Percentiles rank a stretch among this genome's conserved stretches.
phyloP scores from a whole-genome alignment of 2,888 invertebrate genomes.

The Tethea ocularis region DNA sequence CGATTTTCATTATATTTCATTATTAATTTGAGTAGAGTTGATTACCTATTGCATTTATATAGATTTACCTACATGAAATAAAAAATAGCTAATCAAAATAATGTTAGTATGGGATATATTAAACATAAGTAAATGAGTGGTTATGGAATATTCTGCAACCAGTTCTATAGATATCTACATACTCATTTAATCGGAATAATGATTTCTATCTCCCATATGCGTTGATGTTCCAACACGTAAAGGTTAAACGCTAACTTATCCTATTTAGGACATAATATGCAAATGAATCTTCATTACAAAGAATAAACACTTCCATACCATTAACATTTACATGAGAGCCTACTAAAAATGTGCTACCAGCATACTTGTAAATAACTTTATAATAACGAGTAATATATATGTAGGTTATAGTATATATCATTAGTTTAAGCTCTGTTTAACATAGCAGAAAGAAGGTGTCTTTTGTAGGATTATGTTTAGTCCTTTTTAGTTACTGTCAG shows the following conservation, averaged over 20 bases:
- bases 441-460: too few species aligned
- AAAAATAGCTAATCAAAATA: too few species aligned
- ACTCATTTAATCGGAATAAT: slow-evolving; percentile 1
- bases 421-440: too few species aligned
- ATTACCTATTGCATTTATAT: too few species aligned
- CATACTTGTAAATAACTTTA: neutral
- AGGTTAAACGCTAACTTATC: slow-evolving; percentile 1
- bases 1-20: too few species aligned
- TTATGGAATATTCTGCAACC: neutral
- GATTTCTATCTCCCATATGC: neutral
- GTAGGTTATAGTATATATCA: too few species aligned
- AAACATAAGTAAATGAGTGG: neutral
- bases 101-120: neutral
- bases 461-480: too few species aligned
- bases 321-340: neutral
- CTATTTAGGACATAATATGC: slow-evolving; percentile 2
- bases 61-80: too few species aligned
- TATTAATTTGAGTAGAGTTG: too few species aligned
- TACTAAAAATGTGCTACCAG: neutral
- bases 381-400: too few species aligned
- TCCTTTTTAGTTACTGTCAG: too few species aligned
- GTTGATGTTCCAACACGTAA: neutral
- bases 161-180: neutral
- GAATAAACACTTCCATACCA: neutral
- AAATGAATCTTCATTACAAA: neutral